Percentiles rank a stretch among this genome's conserved stretches.
Evolutionary conservation across 1,140 invertebrate species (phyloP).

Genomic region (Trigoniulus corallinus): DNA sequence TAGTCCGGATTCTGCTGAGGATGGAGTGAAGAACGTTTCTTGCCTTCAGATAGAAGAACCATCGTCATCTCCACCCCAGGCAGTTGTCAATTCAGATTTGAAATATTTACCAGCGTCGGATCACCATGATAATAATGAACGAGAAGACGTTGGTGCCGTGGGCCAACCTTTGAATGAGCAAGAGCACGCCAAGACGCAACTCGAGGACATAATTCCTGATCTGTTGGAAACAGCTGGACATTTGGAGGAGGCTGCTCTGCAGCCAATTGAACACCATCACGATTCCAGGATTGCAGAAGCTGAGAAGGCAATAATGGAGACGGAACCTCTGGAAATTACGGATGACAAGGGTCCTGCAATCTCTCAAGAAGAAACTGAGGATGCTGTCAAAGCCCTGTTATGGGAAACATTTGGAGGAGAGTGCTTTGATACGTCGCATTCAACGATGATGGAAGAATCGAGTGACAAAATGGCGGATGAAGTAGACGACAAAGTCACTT

Average conservation of each 20-base stretch:
- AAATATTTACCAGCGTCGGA: too few species aligned
- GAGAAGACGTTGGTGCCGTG: too few species aligned
- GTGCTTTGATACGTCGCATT: conserved; percentile 1
- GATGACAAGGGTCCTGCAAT: conserved; percentile 50
- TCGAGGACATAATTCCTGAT: too few species aligned
- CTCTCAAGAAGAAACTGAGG: conserved; percentile 80
- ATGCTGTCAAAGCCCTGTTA: conserved; percentile 69
- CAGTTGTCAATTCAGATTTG: too few species aligned
- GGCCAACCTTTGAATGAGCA: too few species aligned
- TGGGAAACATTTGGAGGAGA: conserved; percentile 45
- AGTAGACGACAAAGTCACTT: conserved; percentile 5
- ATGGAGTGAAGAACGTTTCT: too few species aligned
- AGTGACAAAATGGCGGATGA: conserved; percentile 16
- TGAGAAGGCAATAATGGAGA: conserved; percentile 8
- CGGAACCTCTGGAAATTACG: conserved; percentile 11
- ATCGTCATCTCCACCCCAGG: too few species aligned
- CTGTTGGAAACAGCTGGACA: background rate
- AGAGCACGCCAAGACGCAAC: too few species aligned
- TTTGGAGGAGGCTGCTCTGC: background rate
- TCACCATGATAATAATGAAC: too few species aligned
- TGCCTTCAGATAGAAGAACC: too few species aligned
- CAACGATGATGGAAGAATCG: conserved; percentile 10
- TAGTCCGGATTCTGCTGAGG: too few species aligned
- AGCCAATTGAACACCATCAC: conserved; percentile 11
- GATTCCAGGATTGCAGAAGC: conserved; percentile 9